Base-by-base conservation (phyloP, 2,113 vertebrate species). In the Holacanthus passer region DNA sequence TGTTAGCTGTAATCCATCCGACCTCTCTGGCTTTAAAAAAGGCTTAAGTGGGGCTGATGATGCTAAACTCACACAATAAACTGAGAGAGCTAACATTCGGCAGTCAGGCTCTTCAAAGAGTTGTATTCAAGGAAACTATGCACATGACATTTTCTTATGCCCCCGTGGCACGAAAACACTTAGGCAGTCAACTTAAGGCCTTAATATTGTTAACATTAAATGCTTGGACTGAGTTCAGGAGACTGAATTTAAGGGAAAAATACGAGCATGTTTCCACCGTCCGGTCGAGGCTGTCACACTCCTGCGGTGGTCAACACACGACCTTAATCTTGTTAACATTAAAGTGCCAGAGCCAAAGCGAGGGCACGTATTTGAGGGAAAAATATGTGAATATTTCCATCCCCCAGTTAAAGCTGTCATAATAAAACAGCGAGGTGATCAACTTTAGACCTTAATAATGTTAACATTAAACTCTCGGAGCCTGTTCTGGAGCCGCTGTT, bases 381-480 rank as follows among this genome's bases (percentile, higher is more conserved):
- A 84, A 83, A 55, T 73, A 82, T 80, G 83, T 43, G 90, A 82
- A 68, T 81, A 74, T 89, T 92, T 93, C 89, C 92, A 90, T 68
- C 17, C 66, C 29, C 72, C 63, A 81, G 77, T 87, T 85, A 75
- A 86, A 88, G 80, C 84, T 87, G 89, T 92, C 92, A 93, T 79
- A 90, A 88, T 88, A 91, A 90, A 88, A 88, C 81, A 67, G 32
- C 1, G 81, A 87, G 84, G 76, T 81, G 90, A 90, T 85, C 79
- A 75, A 82, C 83, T 79, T 88, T 73, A 88, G 87, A 62, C 79
- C 83, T 79, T 85, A 79, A 91, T 70, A 76, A 56, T 85, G 86
- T 89, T 88, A 88, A 84, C 81, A 60, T 79, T 73, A 79, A 56
- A 77, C 70, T 78, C 67, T 39, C 19, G 0, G 48, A 75, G 77